Evolutionary conservation across 2,797 vertebrate genomes (phyloP), one percentile per base, ranked within the genome.

Genomic region (Sebastes steindachneri): DNA sequence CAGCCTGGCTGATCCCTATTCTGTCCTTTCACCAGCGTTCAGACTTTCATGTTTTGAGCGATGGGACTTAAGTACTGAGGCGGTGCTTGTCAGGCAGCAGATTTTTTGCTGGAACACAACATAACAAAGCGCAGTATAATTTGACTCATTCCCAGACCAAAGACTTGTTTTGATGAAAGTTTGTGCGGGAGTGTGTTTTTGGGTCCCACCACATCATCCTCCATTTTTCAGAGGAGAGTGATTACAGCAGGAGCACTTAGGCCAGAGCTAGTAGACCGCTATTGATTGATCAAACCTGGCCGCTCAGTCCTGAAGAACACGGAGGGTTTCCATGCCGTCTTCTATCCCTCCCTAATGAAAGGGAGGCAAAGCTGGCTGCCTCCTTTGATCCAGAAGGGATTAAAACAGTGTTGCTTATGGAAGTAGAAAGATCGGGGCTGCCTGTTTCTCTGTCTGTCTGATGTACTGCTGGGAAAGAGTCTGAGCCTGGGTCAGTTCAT

Each of bases 341-440:
- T 90, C 90, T 82, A 75, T 89, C 83, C 73, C 80, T 65, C 86
- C 79, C 86, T 95, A 95, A 95, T 96, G 94, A 95, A 95, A 92
- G 92, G 78, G 84, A 94, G 90, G 90, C 83, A 78, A 88, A 80
- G 88, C 88, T 88, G 54, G 65, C 90, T 86, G 93, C 83, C 87
- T 89, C 79, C 93, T 96, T 96, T 96, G 95, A 96, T 96, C 94
- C 93, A 85, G 80, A 77, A 77, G 74, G 94, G 93, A 95, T 96
- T 96, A 95, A 94, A 92, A 93, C 85, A 85, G 84, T 89, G 88
- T 92, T 93, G 87, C 90, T 92, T 89, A 89, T 90, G 85, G 92
- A 92, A 87, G 89, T 88, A 89, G 86, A 92, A 90, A 92, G 90
- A 94, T 93, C 89, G 81, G 82, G 68, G 67, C 75, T 81, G 76